These are phyloP conservation scores for Montifringilla adamsi DNA, from an alignment of 2,113 vertebrate species.

Conservation along the genomic window DNA sequence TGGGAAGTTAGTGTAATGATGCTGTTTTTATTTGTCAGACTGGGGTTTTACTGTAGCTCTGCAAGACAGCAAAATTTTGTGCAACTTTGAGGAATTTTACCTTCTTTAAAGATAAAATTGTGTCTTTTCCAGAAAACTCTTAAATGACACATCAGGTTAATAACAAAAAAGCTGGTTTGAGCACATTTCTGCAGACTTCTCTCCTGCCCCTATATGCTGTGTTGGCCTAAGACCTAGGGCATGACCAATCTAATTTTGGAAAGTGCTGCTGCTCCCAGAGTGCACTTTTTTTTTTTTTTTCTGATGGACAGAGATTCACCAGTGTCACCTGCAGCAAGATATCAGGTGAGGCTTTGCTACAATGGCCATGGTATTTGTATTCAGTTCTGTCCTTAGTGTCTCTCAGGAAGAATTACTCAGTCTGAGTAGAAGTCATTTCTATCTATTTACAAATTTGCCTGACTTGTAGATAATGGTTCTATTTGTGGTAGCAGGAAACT, in stretches of 20 bases:
- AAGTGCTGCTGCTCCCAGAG: not conserved
- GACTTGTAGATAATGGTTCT: not conserved
- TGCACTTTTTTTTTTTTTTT: not conserved
- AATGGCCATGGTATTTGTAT: accelerated
- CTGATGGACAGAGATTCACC: not conserved
- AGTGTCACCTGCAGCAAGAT: not conserved
- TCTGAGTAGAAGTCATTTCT: not conserved
- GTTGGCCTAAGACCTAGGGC: not conserved
- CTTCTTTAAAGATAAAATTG: not conserved
- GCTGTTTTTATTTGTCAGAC: not conserved
- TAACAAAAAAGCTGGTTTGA: not conserved
- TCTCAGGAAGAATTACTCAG: not conserved
- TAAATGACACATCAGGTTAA: not conserved
- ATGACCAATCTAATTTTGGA: not conserved
- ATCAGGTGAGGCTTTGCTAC: not conserved
- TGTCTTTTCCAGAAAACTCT: not conserved
- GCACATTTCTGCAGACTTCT: not conserved
- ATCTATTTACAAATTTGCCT: not conserved
- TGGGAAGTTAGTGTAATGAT: not conserved
- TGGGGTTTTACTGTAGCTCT: not conserved
- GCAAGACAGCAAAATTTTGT: not conserved
- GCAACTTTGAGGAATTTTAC: not conserved
- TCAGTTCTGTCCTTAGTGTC: not conserved
- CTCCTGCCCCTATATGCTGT: not conserved
- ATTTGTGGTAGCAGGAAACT: not conserved